Evolutionary conservation across 2,797 vertebrate genomes (phyloP).

Genomic region (Amblyraja radiata): DNA sequence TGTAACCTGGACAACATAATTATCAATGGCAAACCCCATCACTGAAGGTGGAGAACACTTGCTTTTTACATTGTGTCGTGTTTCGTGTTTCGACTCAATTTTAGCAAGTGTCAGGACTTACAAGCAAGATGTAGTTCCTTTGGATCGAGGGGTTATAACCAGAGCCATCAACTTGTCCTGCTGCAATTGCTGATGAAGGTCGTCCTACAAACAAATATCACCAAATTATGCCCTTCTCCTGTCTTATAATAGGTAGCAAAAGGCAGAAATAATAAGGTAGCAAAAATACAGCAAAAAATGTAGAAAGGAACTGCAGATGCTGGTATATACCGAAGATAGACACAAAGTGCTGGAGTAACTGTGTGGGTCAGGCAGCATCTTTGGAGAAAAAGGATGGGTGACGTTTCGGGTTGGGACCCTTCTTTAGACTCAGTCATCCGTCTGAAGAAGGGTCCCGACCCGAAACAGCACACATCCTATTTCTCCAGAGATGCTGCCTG

Average conservation of each 20-base stretch:
- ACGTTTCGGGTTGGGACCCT: no score
- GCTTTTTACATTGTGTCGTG: not conserved
- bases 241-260: not conserved
- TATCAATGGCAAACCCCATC: not conserved
- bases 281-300: slow-evolving; percentile 31
- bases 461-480: no score
- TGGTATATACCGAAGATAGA: not conserved
- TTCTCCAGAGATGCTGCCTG: no score
- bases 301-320: no score
- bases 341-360: not conserved
- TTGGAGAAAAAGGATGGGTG: no score
- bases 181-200: not conserved
- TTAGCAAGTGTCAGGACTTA: not conserved
- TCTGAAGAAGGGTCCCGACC: no score
- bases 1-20: slow-evolving; percentile 34
- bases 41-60: slow-evolving; percentile 15
- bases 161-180: not conserved
- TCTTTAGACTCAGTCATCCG: no score
- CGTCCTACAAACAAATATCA: not conserved
- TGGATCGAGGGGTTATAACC: not conserved
- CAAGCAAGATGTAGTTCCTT: not conserved
- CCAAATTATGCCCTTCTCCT: slow-evolving; percentile 27
- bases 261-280: not conserved
- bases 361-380: no score
- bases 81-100: not conserved